Evolutionary conservation across 2,113 vertebrate genomes (phyloP).

Genomic region (Siniperca chuatsi): DNA sequence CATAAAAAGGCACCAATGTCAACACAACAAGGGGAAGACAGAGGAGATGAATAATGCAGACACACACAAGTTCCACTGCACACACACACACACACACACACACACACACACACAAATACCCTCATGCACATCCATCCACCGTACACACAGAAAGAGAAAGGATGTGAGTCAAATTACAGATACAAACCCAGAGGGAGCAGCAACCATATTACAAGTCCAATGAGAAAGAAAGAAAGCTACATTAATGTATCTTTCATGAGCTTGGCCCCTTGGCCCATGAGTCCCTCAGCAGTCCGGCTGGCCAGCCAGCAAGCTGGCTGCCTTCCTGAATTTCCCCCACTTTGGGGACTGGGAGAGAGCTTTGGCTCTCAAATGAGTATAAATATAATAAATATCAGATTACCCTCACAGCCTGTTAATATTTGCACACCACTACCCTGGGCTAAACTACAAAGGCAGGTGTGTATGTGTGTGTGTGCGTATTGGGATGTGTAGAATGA

Average conservation of each 20-base stretch:
- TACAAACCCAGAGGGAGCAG: constrained; percentile 34
- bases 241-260: constrained; percentile 77
- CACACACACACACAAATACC: neutral
- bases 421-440: neutral
- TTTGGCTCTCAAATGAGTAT: neutral
- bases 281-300: constrained; percentile 19
- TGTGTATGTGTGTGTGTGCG: constrained; percentile 1
- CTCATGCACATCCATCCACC: neutral
- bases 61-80: neutral
- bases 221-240: constrained; percentile 52
- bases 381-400: constrained; percentile 3
- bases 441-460: neutral
- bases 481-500: neutral
- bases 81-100: neutral
- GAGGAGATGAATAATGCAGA: constrained; percentile 43
- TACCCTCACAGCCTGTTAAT: neutral
- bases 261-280: constrained; percentile 40
- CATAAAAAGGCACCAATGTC: constrained; percentile 34
- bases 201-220: constrained; percentile 47
- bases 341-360: constrained; percentile 6
- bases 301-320: constrained; percentile 11
- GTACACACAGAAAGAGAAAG: constrained; percentile 24
- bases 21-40: constrained; percentile 27
- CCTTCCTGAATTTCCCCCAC: neutral
- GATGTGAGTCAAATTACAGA: constrained; percentile 53